Base-by-base conservation (phyloP, 64 coral and sea anemone species). In the Catalaphyllia jardinei region DNA sequence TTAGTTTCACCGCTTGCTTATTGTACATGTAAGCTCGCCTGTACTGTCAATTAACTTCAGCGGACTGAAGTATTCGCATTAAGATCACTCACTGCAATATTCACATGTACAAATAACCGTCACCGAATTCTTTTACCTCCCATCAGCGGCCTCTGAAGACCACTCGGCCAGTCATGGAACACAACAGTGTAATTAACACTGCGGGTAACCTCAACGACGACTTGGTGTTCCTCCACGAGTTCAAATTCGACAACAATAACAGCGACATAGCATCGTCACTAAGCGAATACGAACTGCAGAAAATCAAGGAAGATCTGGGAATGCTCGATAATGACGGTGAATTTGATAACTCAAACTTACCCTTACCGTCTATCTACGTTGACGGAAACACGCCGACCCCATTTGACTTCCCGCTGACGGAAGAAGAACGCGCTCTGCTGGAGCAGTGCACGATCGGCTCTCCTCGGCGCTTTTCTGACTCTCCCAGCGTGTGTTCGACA, bases 281-380 rank as follows among this genome's bases (percentile, higher is more conserved):
- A 80, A 80, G 88, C 55, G 95, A 97, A 8, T 82, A 93, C 59
- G 92, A 97, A 67, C 83, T 97, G 10, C 73, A 82, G 25, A 74
- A 90, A 39, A 93, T 97, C 74, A 93, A 93, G 62, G 89, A 93
- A 87, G 95, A 97, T 72, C 87, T 97, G 60, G 91, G 95, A 38
- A 63, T 97, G 61, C 86, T 93, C 46, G 95, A 97, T 69, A 67
- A 17, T 39, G 76, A 82, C 82, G 76, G 67, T 11, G 83, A 93
- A 13, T 88, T 86, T 82, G 89, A 87, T 78, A 72, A 62, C 29
- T 79, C 77, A 29, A 65, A 72, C 50, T 81, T 77, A 27, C 71
- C 82, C 17, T 25, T 83, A 24, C 86, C 86, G 16, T 74, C 75
- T 46, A 83, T 82, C 19, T 88, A 89, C 74, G 91, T 87, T 87